Evolutionary conservation across 1,140 invertebrate species (phyloP), one percentile per base, ranked within the genome.

Genomic region (Brachionus paranguensis): DNA sequence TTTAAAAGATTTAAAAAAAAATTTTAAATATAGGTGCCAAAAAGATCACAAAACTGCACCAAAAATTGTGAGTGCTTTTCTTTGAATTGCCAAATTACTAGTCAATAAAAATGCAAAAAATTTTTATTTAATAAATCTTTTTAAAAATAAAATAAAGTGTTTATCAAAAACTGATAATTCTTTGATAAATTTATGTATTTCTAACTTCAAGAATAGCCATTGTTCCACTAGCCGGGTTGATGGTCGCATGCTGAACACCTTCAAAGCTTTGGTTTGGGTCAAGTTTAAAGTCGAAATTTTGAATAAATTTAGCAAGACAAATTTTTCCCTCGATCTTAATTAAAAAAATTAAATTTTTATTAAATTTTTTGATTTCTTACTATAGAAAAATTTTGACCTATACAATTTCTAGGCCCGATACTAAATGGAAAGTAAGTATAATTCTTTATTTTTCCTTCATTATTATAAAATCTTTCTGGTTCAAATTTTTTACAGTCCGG

Each of bases 261-360:
- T 41, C 76, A 17, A 79, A 79, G 12, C 33, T 79, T 79, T 79
- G 76, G n/a, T 53, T 79, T 37, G 43, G 27, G 24, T 79, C 76
- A 29, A 79, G 76, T 79, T 79, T 64, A 53, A 79, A 33, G 33
- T 79, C 47, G 27, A 79, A 79, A 43, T 79, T 79, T 79, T 79
- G 76, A 5, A 79, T 20, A 7, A 79, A 33, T 41, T 79, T 79
- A 2, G 45, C 76, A n/a, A 79, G 17, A 41, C 47, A 60, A 8
- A 79, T 79, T 41, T 79, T 79, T 24, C 76, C 76, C 8, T 60
- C 47, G 33, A 79, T 55, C 76, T 79, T 14, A n/a, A 24, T 17
- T 8, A 53, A 24, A 78, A 33, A 27, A 78, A 78, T 27, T 37
- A 1, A 53, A 78, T 78, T 78, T n/a, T 14, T n/a, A 0, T 14